Conservation (phyloP, 1,140 invertebrate genomes). For the Leptinotarsa lineolata region DNA sequence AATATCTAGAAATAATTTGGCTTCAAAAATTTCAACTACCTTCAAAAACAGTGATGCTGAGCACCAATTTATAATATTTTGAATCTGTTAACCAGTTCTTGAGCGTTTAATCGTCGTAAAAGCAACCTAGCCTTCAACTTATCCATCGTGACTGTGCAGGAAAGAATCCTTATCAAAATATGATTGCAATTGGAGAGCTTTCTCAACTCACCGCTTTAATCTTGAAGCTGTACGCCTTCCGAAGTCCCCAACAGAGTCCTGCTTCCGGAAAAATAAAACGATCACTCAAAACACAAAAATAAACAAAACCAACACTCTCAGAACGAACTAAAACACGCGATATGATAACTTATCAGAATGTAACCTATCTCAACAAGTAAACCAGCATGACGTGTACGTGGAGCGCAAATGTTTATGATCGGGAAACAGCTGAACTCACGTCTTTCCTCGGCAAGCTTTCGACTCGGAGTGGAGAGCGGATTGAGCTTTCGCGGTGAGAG, state of each 20-base stretch:
- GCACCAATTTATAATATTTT: too few relatives aligned
- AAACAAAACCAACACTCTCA: slow-evolving; percentile 17
- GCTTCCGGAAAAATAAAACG: slow-evolving; percentile 23
- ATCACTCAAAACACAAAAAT: slow-evolving; percentile 25
- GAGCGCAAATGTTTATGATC: background rate
- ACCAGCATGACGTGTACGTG: background rate
- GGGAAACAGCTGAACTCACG: slow-evolving; percentile 14
- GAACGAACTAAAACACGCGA: slow-evolving; percentile 23
- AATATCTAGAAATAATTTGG: too few relatives aligned
- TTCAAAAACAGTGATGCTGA: too few relatives aligned
- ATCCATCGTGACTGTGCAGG: too few relatives aligned
- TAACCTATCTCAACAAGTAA: slow-evolving; percentile 27
- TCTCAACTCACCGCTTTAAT: slow-evolving; percentile 42
- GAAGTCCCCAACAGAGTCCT: too few relatives aligned
- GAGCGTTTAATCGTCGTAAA: too few relatives aligned
- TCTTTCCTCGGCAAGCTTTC: slow-evolving; percentile 20
- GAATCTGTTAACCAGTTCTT: too few relatives aligned
- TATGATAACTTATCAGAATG: slow-evolving; percentile 20
- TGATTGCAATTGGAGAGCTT: too few relatives aligned
- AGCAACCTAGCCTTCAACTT: too few relatives aligned
- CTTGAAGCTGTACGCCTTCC: slow-evolving; percentile 32
- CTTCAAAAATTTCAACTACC: too few relatives aligned
- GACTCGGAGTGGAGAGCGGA: slow-evolving; percentile 29
- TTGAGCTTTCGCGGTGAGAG: slow-evolving; percentile 24
- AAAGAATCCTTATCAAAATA: too few relatives aligned